phyloP scores from a whole-genome alignment of 2,797 vertebrate species.

The Melanotaenia boesemani region DNA sequence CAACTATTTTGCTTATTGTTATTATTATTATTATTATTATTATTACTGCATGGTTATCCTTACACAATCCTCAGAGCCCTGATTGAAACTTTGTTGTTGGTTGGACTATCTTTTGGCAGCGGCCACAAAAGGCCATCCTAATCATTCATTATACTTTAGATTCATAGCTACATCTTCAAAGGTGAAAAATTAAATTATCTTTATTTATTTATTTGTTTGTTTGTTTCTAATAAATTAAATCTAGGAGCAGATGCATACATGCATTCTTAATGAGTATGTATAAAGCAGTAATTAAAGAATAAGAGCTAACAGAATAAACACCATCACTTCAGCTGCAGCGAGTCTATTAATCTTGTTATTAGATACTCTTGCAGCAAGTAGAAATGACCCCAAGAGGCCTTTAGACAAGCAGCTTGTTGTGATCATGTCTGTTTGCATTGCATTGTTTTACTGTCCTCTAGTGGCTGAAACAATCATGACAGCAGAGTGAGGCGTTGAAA shows the following conservation, averaged over 20 bases:
- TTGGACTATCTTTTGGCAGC: not conserved
- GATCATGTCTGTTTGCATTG: not conserved
- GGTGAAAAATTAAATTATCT: not conserved
- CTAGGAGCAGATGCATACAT: not conserved
- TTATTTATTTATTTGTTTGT: not conserved
- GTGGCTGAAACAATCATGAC: conserved; percentile 5
- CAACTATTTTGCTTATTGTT: too few relatives aligned
- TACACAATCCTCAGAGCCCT: not conserved
- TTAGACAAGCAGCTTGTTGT: not conserved
- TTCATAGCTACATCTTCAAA: not conserved
- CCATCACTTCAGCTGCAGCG: not conserved
- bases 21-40: not conserved
- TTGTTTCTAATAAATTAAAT: not conserved
- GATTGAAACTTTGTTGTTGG: not conserved
- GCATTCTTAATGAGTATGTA: not conserved
- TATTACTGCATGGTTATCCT: not conserved
- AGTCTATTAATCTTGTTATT: too few relatives aligned
- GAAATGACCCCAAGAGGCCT: not conserved
- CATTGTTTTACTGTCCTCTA: conserved; percentile 1
- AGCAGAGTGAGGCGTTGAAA: not conserved
- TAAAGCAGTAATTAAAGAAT: not conserved
- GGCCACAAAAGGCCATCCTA: too few relatives aligned
- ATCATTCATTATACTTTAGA: not conserved
- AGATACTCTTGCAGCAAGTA: not conserved
- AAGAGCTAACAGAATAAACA: not conserved